Evolutionary conservation across 2,797 vertebrate species (phyloP), one percentile per base, ranked within the genome.

Genomic region (Takifugu ocellatus): DNA sequence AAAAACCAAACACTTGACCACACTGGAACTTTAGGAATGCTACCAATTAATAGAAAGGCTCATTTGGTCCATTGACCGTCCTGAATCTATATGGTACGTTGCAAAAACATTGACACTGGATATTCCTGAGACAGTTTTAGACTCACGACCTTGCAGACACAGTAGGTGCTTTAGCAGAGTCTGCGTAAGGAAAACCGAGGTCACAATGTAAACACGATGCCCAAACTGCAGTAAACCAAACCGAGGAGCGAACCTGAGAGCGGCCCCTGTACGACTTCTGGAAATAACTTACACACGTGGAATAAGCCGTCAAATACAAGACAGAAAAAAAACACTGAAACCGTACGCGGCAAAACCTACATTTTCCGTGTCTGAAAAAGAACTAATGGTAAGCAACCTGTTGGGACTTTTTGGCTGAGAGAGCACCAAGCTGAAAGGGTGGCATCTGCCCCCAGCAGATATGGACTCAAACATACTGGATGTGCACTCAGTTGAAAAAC

Each of bases 81-180:
- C 36, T 50, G 14, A 66, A 26, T 59, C 26, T 31, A 31, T 5
- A 11, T 4, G 3, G 44, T 51, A 55, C 36, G 62, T 0, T 12
- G 59, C 21, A 42, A 51, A 21, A 39, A 39, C 4, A 26, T 27
- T 50, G 63, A 51, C 43, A 62, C 33, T 51, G 4, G 43, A 68
- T 54, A 8, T 79, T 68, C 83, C 83, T 81, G 81, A 86, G 81
- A 74, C 48, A 68, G 68, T 70, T 54, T 16, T 67, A 70, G 8
- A 55, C 3, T 65, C 29, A 48, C 5, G 52, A 5, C 45, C 24
- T 4, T 50, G 49, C 7, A 61, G 36, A 65, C 3, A 51, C 42
- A 58, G 6, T 21, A 10, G 44, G 48, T 54, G 60, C 50, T 54
- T n/a, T 26, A 66, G 43, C 45, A 24, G 25, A 48, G 21, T 51